Evolutionary conservation across 1,140 invertebrate species (phyloP).

Genomic region (Dysdera silvatica): DNA sequence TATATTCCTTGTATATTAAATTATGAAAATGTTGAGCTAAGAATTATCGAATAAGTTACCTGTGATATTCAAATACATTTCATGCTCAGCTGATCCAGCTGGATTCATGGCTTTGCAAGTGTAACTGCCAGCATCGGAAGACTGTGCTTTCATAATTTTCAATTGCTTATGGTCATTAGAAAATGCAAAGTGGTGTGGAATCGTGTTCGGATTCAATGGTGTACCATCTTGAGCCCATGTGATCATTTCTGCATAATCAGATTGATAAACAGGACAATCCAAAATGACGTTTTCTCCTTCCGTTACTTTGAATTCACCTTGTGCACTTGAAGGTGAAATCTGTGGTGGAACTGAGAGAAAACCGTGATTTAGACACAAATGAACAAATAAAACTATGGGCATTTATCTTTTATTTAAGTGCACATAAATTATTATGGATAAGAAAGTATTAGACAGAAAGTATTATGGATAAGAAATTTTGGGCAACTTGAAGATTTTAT

Average conservation of each 20-base stretch:
- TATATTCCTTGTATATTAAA: neutral
- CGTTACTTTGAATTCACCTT: neutral
- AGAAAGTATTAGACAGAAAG: no score
- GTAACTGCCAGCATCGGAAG: conserved; percentile 16
- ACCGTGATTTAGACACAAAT: no score
- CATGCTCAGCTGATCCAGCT: conserved; percentile 23
- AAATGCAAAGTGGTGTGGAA: conserved; percentile 5
- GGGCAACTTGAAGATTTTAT: no score
- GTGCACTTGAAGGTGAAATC: neutral
- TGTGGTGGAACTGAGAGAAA: conserved; percentile 23
- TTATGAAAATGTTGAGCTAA: no score
- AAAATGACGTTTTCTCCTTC: conserved; percentile 19
- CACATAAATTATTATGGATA: no score
- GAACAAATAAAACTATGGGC: no score
- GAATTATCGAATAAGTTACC: conserved; percentile 15
- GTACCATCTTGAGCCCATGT: conserved; percentile 24
- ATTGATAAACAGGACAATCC: conserved; percentile 11
- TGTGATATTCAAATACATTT: conserved; percentile 9
- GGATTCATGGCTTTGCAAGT: conserved; percentile 23
- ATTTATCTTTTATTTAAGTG: no score
- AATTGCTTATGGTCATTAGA: conserved; percentile 16
- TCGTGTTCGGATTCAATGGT: neutral
- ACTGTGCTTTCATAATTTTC: conserved; percentile 15
- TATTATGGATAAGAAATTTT: no score
- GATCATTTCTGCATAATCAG: neutral